Base-by-base conservation (phyloP, 2,113 vertebrate genomes). In the Hassar affinis region DNA sequence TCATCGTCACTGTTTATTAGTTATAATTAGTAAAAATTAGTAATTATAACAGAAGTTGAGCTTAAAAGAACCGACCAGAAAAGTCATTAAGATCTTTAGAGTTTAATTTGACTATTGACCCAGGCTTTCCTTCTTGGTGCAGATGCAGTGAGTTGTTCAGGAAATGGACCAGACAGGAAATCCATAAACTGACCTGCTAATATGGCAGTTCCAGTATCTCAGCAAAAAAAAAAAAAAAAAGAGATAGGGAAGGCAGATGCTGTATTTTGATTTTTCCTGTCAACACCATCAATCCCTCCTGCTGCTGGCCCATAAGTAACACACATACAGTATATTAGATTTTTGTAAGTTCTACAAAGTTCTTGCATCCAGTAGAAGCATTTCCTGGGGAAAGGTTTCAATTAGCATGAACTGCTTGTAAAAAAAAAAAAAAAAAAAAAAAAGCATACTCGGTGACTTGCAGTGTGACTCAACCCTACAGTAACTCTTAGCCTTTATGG, bases 341-440 rank as follows among this genome's bases (percentile, higher is more conserved):
- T 8, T 8, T 8, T 27, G 47, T 12, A 25, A 20, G 4, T 25
- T 35, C 52, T 27, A 25, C 18, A 5, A 54, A 75, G 56, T 47
- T 49, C 27, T 0, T 0, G 2, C n/a, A 52, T 6, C 25, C 45
- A 49, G 12, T 27, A 27, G 20, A 5, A 59, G 27, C 51, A 35
- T 22, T 56, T 33, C n/a, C 27, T 30, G 9, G 27, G 72, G 47
- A 54, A 76, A 76, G 49, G 81, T 80, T 75, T 86, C 61, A 33
- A 83, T 86, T 80, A 83, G 45, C 81, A 80, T 76, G 9, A 76
- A 83, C 33, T 75, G 69, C 27, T 76, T 54, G 66, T 71, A 71
- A 64, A 82, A 22, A 42, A 11, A 25, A 69, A 47, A n/a, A n/a
- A n/a, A n/a, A n/a, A n/a, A n/a, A n/a, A n/a, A n/a, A n/a, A n/a